These are phyloP conservation scores for Vanessa atalanta DNA, from an alignment of 1,140 invertebrate species.

Conservation along the genomic window DNA sequence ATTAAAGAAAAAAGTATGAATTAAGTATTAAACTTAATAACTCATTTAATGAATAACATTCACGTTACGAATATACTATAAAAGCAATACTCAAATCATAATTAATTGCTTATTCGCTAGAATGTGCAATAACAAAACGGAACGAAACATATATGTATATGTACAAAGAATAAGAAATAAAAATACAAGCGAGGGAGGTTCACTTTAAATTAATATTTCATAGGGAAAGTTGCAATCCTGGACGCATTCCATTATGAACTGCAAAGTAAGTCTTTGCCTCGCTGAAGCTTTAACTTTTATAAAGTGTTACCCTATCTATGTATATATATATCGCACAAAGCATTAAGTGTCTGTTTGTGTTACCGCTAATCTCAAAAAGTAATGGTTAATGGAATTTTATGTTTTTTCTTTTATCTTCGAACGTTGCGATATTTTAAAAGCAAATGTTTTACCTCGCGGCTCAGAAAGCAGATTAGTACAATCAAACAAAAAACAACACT, in stretches of 20 bases:
- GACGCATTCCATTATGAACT: conserved; percentile 28
- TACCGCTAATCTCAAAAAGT: too few relatives aligned
- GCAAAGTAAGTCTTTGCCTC: neutral
- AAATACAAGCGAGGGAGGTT: conserved; percentile 23
- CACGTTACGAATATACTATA: too few relatives aligned
- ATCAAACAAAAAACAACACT: too few relatives aligned
- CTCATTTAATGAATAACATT: neutral
- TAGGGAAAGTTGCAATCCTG: conserved; percentile 25
- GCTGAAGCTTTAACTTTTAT: conserved; percentile 6
- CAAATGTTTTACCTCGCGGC: too few relatives aligned
- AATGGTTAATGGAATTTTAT: too few relatives aligned
- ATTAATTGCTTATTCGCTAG: neutral
- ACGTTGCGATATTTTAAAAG: too few relatives aligned
- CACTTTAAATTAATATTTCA: conserved; percentile 39
- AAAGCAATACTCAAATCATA: neutral
- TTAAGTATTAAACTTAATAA: too few relatives aligned
- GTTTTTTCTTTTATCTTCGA: too few relatives aligned
- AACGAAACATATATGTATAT: conserved; percentile 16
- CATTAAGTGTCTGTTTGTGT: neutral
- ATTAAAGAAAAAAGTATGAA: too few relatives aligned
- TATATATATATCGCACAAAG: neutral
- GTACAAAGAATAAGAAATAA: conserved; percentile 23
- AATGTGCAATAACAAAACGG: conserved; percentile 11
- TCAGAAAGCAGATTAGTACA: too few relatives aligned
- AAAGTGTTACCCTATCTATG: conserved; percentile 2